Conservation (phyloP, 2,888 invertebrate species). For the Phragmatobia fuliginosa region DNA sequence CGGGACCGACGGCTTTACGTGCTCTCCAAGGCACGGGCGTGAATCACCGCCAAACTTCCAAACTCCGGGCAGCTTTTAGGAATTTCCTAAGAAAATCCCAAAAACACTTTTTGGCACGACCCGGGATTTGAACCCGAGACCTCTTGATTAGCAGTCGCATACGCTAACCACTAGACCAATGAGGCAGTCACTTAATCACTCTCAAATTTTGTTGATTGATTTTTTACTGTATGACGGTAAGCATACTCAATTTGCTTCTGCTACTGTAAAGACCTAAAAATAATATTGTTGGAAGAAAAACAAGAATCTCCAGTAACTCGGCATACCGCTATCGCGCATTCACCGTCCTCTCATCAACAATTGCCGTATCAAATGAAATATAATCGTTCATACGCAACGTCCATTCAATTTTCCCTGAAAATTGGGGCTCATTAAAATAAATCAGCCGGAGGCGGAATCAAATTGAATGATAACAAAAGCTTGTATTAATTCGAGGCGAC, state of each 20-base stretch:
- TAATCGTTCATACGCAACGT: constrained; percentile 77
- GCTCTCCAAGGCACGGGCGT: too few relatives aligned
- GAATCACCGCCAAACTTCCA: too few relatives aligned
- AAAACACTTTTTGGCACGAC: too few relatives aligned
- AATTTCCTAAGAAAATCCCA: too few relatives aligned
- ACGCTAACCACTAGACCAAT: too few relatives aligned
- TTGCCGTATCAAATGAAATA: constrained; percentile 73
- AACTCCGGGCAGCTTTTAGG: too few relatives aligned
- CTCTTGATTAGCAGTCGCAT: too few relatives aligned
- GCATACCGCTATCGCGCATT: constrained; percentile 8
- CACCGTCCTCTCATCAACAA: constrained; percentile 16
- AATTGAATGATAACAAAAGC: constrained; percentile 86
- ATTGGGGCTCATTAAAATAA: constrained; percentile 86
- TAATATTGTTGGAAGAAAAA: background rate
- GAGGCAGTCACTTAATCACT: too few relatives aligned
- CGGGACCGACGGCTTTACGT: too few relatives aligned
- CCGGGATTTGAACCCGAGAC: too few relatives aligned
- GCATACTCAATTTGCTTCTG: background rate
- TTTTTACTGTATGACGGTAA: background rate
- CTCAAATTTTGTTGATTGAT: too few relatives aligned
- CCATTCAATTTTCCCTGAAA: constrained; percentile 84
- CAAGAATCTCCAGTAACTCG: too few relatives aligned
- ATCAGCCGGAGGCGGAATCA: constrained; percentile 82
- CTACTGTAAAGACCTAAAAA: background rate
- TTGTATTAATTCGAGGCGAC: constrained; percentile 79